phyloP scores from a whole-genome alignment of 2,797 vertebrate species.

The Ctenosaura bakeri region DNA sequence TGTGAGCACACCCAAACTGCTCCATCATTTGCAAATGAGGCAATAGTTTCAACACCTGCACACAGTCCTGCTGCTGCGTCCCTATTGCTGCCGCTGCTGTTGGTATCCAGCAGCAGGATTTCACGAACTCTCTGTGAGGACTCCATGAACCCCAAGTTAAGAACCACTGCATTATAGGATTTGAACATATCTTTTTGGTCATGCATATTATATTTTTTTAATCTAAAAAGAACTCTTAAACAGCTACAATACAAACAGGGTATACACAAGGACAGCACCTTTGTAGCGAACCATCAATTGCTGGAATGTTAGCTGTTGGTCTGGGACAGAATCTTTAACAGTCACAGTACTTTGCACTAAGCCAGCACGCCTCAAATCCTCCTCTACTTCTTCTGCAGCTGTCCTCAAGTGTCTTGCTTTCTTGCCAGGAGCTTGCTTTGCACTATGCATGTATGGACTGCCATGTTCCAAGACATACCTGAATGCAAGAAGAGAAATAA shows the following conservation, averaged over 20 bases:
- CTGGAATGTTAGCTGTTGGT: conserved; percentile 91
- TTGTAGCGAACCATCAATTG: conserved; percentile 90
- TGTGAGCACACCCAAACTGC: no score
- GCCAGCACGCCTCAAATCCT: conserved; percentile 86
- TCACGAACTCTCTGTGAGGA: no score
- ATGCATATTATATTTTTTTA: not conserved
- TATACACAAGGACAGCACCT: conserved; percentile 77
- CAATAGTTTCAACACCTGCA: no score
- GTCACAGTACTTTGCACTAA: conserved; percentile 72
- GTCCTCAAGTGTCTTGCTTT: conserved; percentile 79
- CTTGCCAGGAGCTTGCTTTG: conserved; percentile 80
- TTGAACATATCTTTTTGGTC: not conserved
- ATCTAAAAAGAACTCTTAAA: not conserved
- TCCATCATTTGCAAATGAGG: no score
- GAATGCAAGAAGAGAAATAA: conserved; percentile 46
- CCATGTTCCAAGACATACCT: conserved; percentile 93
- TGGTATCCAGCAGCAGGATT: no score
- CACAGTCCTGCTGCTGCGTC: no score
- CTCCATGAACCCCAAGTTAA: no score
- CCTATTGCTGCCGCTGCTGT: no score
- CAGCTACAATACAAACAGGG: not conserved
- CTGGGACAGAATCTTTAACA: conserved; percentile 90
- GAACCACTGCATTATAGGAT: not conserved
- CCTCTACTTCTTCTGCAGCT: conserved; percentile 86
- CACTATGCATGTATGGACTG: conserved; percentile 89